A percentile compares a stretch with the other conserved stretches of the same genome.
These are phyloP conservation scores for Actinostola sp. DNA, from an alignment of 92 coral and sea anemone species.

Conservation along the genomic window DNA sequence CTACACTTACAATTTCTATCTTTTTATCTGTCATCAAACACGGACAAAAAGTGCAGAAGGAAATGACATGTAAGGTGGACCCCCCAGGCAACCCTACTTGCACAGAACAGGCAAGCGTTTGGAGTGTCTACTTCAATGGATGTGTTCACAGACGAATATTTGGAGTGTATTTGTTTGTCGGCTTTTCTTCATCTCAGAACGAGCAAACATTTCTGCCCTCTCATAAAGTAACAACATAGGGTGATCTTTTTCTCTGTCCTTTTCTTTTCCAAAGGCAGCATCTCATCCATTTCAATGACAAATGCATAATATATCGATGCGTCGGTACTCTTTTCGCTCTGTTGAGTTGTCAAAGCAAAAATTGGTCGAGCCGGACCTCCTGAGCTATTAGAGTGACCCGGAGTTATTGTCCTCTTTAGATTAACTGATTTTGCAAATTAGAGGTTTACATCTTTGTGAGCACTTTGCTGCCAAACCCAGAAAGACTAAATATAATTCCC, in stretches of 20 bases:
- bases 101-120: conserved; percentile 5
- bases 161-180: conserved; percentile 39
- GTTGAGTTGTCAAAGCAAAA: conserved; percentile 15
- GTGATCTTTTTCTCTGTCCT: conserved; percentile 13
- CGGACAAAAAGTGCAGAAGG: conserved; percentile 4
- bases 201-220: conserved; percentile 31
- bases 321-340: not conserved
- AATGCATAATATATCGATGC: not conserved
- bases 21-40: conserved; percentile 1
- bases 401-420: conserved; percentile 13
- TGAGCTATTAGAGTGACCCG: not conserved
- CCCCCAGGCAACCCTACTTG: conserved; percentile 6
- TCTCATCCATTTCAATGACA: conserved; percentile 3
- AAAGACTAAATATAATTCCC: not conserved
- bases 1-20: conserved; percentile 9
- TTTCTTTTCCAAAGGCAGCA: conserved; percentile 7
- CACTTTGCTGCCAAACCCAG: not conserved
- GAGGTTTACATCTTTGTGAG: not conserved
- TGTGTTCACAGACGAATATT: conserved; percentile 32
- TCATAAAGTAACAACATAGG: conserved; percentile 11
- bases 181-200: conserved; percentile 13
- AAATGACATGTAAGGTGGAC: conserved; percentile 11
- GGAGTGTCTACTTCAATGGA: conserved; percentile 29
- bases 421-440: conserved; percentile 18
- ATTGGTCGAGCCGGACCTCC: conserved; percentile 14